Conservation (phyloP, 2,797 vertebrate genomes). For the Takifugu ocellatus region DNA sequence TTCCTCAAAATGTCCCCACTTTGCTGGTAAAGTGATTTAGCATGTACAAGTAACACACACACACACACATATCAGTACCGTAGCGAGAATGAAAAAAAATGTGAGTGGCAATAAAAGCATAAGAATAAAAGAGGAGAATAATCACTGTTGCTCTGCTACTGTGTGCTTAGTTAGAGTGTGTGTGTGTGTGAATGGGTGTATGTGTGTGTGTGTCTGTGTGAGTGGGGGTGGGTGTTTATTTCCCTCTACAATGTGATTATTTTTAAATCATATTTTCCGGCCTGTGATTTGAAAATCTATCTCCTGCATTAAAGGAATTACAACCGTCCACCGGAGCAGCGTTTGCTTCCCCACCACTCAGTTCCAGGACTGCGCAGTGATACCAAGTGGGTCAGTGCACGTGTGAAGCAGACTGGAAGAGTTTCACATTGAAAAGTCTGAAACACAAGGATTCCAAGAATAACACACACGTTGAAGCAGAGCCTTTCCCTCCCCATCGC, state of each 20-base stretch:
- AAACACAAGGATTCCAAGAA: no score
- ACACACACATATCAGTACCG: background rate
- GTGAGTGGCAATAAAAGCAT: no score
- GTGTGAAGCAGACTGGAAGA: no score
- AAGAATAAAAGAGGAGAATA: no score
- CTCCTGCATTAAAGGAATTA: constrained; percentile 7
- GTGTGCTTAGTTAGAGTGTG: background rate
- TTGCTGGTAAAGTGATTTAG: background rate
- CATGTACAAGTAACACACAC: background rate
- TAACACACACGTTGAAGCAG: no score
- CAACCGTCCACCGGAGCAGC: constrained; percentile 5
- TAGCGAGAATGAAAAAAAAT: no score
- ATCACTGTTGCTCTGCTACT: no score
- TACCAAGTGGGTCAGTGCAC: no score
- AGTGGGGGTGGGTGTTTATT: constrained; percentile 19
- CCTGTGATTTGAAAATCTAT: constrained; percentile 26
- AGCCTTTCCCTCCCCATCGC: no score
- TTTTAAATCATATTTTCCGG: constrained; percentile 44
- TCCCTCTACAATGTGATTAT: constrained; percentile 21
- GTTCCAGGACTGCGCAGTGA: no score
- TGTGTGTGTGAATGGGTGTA: background rate
- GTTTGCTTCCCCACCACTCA: no score
- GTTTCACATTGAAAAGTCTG: no score
- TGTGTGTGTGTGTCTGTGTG: background rate
- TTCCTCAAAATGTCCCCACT: background rate